Conservation (phyloP, 1,140 invertebrate genomes). For the Hylaeus anthracinus region DNA sequence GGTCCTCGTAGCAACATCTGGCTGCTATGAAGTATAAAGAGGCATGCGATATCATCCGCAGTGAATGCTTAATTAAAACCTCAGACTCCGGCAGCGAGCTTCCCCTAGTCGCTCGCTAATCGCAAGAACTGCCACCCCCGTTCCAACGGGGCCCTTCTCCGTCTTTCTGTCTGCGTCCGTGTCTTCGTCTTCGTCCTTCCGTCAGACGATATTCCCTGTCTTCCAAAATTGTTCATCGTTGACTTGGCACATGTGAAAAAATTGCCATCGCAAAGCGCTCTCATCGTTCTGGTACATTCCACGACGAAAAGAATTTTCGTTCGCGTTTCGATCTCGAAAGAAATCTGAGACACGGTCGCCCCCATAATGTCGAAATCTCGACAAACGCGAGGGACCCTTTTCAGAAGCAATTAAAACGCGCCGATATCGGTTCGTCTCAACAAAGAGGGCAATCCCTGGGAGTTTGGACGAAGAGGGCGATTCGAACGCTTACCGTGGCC, state of each 20-base stretch:
- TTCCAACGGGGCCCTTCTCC: conserved; percentile 67
- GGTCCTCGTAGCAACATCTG: conserved; percentile 77
- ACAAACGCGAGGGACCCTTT: neutral
- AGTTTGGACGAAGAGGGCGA: neutral
- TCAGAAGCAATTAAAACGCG: conserved; percentile 5
- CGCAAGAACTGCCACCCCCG: conserved; percentile 74
- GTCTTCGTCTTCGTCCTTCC: neutral
- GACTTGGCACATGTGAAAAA: neutral
- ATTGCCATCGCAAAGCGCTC: neutral
- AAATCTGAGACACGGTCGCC: neutral
- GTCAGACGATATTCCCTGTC: neutral
- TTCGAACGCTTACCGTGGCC: neutral
- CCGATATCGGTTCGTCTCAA: neutral
- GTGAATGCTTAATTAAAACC: conserved; percentile 82
- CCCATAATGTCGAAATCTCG: neutral
- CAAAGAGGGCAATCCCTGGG: neutral
- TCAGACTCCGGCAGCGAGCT: conserved; percentile 72
- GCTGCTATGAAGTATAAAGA: conserved; percentile 80
- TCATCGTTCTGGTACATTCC: too few relatives aligned
- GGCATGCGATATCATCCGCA: conserved; percentile 79
- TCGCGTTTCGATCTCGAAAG: neutral
- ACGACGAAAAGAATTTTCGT: too few relatives aligned
- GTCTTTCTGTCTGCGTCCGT: conserved; percentile 32
- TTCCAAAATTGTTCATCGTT: neutral
- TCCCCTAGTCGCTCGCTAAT: conserved; percentile 68